Evolutionary conservation across 2,113 vertebrate genomes (phyloP).

Genomic region (Rhodinocichla rosea): DNA sequence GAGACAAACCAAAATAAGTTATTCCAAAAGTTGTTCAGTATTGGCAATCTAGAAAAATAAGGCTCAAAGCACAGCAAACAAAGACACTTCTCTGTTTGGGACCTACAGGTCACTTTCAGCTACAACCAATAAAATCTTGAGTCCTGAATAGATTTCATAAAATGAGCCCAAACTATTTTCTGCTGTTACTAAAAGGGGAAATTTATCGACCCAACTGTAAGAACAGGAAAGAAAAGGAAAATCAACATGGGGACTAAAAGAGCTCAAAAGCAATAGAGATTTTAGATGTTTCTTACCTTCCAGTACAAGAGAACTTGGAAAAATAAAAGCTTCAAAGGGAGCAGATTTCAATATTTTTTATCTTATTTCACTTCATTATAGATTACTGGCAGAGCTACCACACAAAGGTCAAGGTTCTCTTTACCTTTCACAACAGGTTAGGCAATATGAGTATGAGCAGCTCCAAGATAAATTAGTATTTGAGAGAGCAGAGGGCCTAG

Average conservation of each 20-base stretch:
- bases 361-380: neutral
- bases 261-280: neutral
- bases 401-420: neutral
- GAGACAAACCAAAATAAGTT: neutral
- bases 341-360: neutral
- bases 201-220: neutral
- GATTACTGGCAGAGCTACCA: neutral
- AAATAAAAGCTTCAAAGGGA: neutral
- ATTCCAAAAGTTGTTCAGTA: neutral
- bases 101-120: neutral
- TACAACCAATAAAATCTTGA: neutral
- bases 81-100: neutral
- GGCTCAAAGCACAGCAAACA: neutral
- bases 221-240: neutral
- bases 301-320: neutral
- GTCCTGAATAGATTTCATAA: neutral
- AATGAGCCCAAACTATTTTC: neutral
- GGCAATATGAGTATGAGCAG: neutral
- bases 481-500: neutral
- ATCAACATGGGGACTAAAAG: neutral
- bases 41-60: neutral
- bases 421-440: neutral
- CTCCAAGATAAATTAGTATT: neutral
- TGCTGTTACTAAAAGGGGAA: neutral
- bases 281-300: neutral